Conservation (phyloP, 2,888 invertebrate species). For the Eurytoma californica region DNA sequence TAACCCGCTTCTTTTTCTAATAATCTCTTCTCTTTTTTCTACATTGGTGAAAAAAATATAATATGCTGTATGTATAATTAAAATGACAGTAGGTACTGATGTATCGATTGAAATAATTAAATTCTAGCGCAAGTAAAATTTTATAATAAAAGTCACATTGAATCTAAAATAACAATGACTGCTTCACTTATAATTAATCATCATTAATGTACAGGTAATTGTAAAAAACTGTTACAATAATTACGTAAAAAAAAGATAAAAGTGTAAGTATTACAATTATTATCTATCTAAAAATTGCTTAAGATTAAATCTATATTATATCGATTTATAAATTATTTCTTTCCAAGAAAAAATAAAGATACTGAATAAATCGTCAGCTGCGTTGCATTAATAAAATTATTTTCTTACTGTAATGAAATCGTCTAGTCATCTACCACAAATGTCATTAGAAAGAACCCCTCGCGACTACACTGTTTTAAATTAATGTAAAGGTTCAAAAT, state of each 20-base stretch:
- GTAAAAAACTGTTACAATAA: constrained; percentile 44
- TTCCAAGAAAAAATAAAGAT: constrained; percentile 26
- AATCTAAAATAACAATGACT: constrained; percentile 22
- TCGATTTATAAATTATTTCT: constrained; percentile 28
- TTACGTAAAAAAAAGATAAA: constrained; percentile 47
- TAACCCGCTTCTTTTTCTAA: too few relatives aligned
- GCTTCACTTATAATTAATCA: constrained; percentile 30
- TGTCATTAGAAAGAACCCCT: constrained; percentile 31
- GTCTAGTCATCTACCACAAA: constrained; percentile 37
- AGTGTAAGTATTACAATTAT: constrained; percentile 27
- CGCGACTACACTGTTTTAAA: constrained; percentile 14
- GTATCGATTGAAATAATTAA: background rate
- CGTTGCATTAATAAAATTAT: constrained; percentile 30
- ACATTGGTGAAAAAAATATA: constrained; percentile 12
- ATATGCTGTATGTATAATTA: too few relatives aligned
- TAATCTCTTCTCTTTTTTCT: background rate
- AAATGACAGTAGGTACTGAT: too few relatives aligned
- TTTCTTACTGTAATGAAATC: constrained; percentile 9
- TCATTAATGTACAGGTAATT: constrained; percentile 19
- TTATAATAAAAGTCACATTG: constrained; percentile 25
- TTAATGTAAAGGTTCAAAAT: constrained; percentile 23
- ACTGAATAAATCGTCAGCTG: constrained; percentile 20
- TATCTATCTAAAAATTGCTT: constrained; percentile 40
- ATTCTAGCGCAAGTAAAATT: constrained; percentile 10
- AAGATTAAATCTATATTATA: constrained; percentile 25